Evolutionary conservation across 2,888 invertebrate species (phyloP), one percentile per base, ranked within the genome.

Genomic region (Dynastes grantii): DNA sequence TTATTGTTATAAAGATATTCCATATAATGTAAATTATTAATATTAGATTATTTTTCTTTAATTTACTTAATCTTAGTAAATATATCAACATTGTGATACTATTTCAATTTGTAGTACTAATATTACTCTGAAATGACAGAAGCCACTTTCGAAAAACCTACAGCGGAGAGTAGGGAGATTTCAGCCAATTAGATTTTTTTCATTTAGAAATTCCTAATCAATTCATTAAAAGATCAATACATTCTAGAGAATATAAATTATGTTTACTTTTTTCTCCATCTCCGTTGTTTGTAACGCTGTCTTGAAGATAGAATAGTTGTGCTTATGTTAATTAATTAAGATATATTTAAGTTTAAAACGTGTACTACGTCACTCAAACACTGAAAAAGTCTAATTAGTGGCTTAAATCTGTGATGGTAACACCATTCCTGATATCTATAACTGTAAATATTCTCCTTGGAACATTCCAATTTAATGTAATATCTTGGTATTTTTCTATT

Each of bases 321-420:
- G 32, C 63, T 27, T 63, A 63, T 29, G 11, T 63, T 29, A 37
- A n/a, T 55, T 63, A 32, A 63, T 63, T 32, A 63, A 32, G 13
- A 6, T 29, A 6, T 55, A 55, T 55, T 63, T 32, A 63, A 32
- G 29, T 29, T 37, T 63, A 32, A 32, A 32, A 11, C 29, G 63
- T 63, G 63, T 63, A 63, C 16, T 29, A 71, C 37, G 13, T 58
- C 58, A 73, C 32, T 40, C 53, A 61, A 75, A 61, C 61, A 63
- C 13, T 37, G 16, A 61, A 61, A 61, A 40, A 11, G 61, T 27
- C 5, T 27, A 61, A 73, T 73, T 73, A 73, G 27, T 75, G 29
- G 61, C 61, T 75, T 75, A 45, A 61, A 45, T 61, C 73, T 75
- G 73, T 75, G 73, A 75, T 75, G 73, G 73, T 71, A 27, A 55